These are phyloP conservation scores for Pseudachorutes palmiensis DNA, from an alignment of 1,140 invertebrate species.

Conservation along the genomic window DNA sequence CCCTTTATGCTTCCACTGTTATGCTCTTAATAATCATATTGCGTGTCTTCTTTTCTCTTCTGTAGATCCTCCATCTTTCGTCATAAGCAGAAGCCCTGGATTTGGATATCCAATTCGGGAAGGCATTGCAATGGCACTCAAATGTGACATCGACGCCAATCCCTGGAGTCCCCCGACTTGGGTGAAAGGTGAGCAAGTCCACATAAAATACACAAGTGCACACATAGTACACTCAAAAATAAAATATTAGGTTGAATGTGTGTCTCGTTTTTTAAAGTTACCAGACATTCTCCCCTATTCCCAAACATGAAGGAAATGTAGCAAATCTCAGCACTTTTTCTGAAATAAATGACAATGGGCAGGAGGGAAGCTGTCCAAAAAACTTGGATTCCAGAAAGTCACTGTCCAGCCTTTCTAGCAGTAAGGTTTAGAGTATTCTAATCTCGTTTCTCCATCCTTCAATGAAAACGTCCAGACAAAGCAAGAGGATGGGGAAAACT, in stretches of 20 bases:
- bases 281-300: no score
- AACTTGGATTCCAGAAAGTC: no score
- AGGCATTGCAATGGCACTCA: slow-evolving; percentile 72
- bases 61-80: slow-evolving; percentile 80
- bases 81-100: slow-evolving; percentile 75
- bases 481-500: slow-evolving; percentile 20
- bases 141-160: slow-evolving; percentile 85
- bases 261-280: no score
- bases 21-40: no score
- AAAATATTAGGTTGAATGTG: background rate
- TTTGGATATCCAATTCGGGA: slow-evolving; percentile 77
- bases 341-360: slow-evolving; percentile 5
- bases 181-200: slow-evolving; percentile 59
- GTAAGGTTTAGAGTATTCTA: background rate
- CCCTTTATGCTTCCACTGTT: background rate
- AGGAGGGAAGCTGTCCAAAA: background rate
- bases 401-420: background rate
- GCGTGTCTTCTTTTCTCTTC: no score
- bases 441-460: background rate
- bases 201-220: no score
- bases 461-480: slow-evolving; percentile 11
- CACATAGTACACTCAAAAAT: background rate
- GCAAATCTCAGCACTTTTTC: background rate
- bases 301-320: no score
- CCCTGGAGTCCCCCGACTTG: slow-evolving; percentile 75